Evolutionary conservation across 2,113 vertebrate genomes (phyloP), one percentile per base, ranked within the genome.

Genomic region (Ramphastos sulfuratus): DNA sequence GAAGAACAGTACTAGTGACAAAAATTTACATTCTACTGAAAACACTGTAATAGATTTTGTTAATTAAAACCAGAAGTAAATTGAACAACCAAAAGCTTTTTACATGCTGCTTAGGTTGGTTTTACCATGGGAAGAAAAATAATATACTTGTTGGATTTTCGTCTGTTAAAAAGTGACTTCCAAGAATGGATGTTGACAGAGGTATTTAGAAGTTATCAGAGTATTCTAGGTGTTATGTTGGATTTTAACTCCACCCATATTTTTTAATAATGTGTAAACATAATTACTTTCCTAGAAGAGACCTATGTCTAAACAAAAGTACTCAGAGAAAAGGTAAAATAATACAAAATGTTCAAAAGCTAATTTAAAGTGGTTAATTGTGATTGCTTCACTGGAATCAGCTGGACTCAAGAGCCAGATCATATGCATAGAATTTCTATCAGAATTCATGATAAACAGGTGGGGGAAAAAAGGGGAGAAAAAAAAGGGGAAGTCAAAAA

Each of bases 211-310:
- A 8, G 8, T 63, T 82, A 73, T 4, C 6, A 77, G 4, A 69
- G 1, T 20, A 37, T 12, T 31, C 6, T 2, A 27, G 2, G 0
- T 81, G 9, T 28, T 66, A 18, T 2, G 2, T 5, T 61, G 19
- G 5, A 75, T 78, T 24, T 55, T 81, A 73, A 55, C 20, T 64
- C 9, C 46, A 4, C 31, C 33, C 4, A 27, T 75, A 37, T 9
- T 75, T 89, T 78, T 84, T 7, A 9, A 10, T 46, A 54, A 13
- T 69, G 8, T 58, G 30, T 24, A 72, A 74, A 74, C 7, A 60
- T 44, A 58, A 81, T 50, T 39, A 16, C 17, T 67, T 84, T 27
- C 12, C 7, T 73, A 46, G 24, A 86, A 76, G 28, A 89, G 2
- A 89, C 65, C 3, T 82, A 4, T 10, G n/a, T 55, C 33, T 61